Base-by-base conservation (phyloP, 2,888 invertebrate genomes). In the Ichneumoninae sp. region DNA sequence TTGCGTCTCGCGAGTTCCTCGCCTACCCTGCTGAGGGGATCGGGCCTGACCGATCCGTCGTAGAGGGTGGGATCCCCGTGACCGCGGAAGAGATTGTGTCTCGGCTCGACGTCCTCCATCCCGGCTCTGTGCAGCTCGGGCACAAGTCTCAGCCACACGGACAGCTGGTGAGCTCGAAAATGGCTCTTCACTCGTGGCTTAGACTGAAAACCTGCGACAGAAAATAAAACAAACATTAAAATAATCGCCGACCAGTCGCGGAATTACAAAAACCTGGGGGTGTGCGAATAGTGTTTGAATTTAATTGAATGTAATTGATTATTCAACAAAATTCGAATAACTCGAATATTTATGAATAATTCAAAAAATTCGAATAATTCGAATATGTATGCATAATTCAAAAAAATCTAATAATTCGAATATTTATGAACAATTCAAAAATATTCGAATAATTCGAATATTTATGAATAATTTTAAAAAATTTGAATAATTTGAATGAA, bases 61-160 rank as follows among this genome's bases (percentile, higher is more conserved):
- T 98, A 98, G 33, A 98, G 94, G 86, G 97, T 97, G 88, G 97
- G 96, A 93, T 98, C 98, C 92, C 97, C 97, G 94, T 98, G 97
- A 94, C 98, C 97, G 88, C 97, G 96, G 94, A 98, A 97, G 87
- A 98, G 95, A 94, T 98, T 98, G 94, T 98, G 98, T 68, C 97
- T 95, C 0, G 97, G 96, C 62, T 97, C 97, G 8, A 97, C 97
- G 93, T 97, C 97, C 91, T 97, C 97, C 97, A 97, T 97, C 3
- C 97, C 97, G 0, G 97, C 97, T 76, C 97, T 95, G 92, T 98
- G 97, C 0, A 98, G 95, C 93, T 98, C 98, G 0, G 99, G 99
- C 68, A 99, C 97, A 7, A 99, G 95, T 6, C 98, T 97, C 8
- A 98, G 94, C 99, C 99, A 99, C 65, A 99, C 97, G 68, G 98